Conservation (phyloP, 2,797 vertebrate species). For the Acropternis orthonyx region DNA sequence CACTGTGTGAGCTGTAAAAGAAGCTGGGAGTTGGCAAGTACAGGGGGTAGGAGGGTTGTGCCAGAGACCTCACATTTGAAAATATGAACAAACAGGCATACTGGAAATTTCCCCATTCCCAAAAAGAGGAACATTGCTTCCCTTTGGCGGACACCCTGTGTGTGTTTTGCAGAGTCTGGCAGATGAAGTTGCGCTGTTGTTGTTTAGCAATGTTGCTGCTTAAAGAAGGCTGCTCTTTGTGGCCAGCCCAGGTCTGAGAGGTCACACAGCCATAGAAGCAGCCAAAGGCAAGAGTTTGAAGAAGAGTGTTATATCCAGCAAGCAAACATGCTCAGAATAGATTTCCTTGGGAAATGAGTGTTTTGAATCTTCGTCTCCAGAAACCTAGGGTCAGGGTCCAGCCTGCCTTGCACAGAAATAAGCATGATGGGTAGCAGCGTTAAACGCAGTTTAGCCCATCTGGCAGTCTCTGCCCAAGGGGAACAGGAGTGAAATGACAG, state of each 20-base stretch:
- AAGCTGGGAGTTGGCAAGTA: not conserved
- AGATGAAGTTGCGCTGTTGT: not conserved
- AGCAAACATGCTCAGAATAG: not conserved
- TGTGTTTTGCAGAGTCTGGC: not conserved
- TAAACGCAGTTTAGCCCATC: not conserved
- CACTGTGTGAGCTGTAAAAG: not conserved
- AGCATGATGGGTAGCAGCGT: not conserved
- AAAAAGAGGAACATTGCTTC: not conserved
- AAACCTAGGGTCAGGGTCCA: not conserved
- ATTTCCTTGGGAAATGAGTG: not conserved
- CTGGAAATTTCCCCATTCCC: not conserved
- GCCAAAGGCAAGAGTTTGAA: conserved; percentile 3
- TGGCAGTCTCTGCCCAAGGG: not conserved
- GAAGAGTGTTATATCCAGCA: not conserved
- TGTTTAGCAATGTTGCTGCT: not conserved
- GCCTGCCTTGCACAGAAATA: not conserved
- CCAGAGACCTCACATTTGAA: not conserved
- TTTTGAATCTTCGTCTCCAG: not conserved
- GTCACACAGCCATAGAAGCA: not conserved
- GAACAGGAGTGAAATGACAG: not conserved
- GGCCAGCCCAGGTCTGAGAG: not conserved
- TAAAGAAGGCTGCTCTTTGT: not conserved
- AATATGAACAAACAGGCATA: not conserved
- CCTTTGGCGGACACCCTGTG: not conserved
- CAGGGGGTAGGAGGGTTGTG: fast-evolving